phyloP scores from a whole-genome alignment of 2,113 vertebrate species.

The Channa argus region DNA sequence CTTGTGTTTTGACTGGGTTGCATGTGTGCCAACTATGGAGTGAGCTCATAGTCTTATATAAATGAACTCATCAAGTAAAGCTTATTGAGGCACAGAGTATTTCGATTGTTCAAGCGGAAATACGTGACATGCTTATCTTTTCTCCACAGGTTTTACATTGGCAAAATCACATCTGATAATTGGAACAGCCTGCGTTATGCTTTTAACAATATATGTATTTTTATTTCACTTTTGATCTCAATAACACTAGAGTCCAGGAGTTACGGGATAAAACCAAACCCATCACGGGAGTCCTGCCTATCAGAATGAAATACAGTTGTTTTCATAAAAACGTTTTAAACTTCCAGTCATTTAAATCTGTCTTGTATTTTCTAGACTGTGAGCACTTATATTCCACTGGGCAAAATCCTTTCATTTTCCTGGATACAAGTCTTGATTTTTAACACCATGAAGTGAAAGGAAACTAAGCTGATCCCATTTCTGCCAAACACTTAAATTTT shows the following conservation, averaged over 20 bases:
- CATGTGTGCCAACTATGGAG: constrained; percentile 36
- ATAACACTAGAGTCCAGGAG: constrained; percentile 20
- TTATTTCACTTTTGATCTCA: background rate
- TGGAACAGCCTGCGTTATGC: constrained; percentile 21
- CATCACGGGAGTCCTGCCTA: constrained; percentile 54
- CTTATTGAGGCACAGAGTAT: constrained; percentile 12
- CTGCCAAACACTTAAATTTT: constrained; percentile 60
- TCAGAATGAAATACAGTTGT: constrained; percentile 61
- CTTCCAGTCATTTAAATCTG: constrained; percentile 70
- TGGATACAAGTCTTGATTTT: constrained; percentile 51
- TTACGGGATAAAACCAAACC: constrained; percentile 44
- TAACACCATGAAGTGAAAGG: constrained; percentile 29
- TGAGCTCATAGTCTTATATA: constrained; percentile 66
- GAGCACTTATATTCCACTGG: constrained; percentile 53
- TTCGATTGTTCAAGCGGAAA: constrained; percentile 9
- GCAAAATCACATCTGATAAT: constrained; percentile 26
- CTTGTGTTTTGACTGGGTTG: constrained; percentile 74
- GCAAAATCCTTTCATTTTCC: constrained; percentile 46
- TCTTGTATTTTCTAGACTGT: constrained; percentile 60
- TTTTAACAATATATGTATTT: no score
- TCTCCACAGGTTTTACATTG: constrained; percentile 1
- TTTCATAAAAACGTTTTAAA: constrained; percentile 68
- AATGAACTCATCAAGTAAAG: constrained; percentile 63
- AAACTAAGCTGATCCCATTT: constrained; percentile 61
- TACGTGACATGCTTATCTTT: background rate